Conservation (phyloP, 2,113 vertebrate genomes). For the Elephas maximus region DNA sequence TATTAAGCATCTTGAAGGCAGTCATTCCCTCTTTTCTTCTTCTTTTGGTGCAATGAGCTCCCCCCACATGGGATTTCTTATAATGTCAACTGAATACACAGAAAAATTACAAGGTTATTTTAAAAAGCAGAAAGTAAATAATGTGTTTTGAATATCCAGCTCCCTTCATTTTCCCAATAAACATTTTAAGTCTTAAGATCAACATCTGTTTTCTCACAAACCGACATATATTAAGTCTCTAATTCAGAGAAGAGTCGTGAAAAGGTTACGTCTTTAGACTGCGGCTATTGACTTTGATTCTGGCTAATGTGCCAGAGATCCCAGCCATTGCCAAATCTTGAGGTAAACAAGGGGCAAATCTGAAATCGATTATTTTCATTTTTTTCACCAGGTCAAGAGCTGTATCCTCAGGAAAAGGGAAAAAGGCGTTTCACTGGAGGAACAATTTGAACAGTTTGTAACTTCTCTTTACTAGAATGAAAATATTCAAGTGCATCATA, state of each 20-base stretch:
- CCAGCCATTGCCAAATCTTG: not conserved
- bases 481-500: not conserved
- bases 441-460: not conserved
- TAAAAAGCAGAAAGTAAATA: not conserved
- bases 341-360: not conserved
- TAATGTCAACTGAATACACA: constrained; percentile 21
- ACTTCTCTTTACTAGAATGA: not conserved
- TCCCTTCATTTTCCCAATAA: not conserved
- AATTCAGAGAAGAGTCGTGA: not conserved
- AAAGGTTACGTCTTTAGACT: not conserved
- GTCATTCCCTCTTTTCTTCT: constrained; percentile 17
- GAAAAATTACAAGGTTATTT: not conserved
- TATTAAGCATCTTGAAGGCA: not conserved
- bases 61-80: not conserved
- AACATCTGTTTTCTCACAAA: constrained; percentile 20
- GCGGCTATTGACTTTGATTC: not conserved
- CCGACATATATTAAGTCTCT: not conserved
- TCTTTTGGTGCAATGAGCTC: not conserved
- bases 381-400: not conserved
- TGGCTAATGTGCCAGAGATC: not conserved
- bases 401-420: not conserved
- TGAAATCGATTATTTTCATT: not conserved
- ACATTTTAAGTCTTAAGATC: not conserved
- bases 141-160: not conserved
- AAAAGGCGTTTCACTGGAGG: not conserved